phyloP scores from a whole-genome alignment of 2,113 vertebrate species.

The Cyphomyrus plagiostoma region DNA sequence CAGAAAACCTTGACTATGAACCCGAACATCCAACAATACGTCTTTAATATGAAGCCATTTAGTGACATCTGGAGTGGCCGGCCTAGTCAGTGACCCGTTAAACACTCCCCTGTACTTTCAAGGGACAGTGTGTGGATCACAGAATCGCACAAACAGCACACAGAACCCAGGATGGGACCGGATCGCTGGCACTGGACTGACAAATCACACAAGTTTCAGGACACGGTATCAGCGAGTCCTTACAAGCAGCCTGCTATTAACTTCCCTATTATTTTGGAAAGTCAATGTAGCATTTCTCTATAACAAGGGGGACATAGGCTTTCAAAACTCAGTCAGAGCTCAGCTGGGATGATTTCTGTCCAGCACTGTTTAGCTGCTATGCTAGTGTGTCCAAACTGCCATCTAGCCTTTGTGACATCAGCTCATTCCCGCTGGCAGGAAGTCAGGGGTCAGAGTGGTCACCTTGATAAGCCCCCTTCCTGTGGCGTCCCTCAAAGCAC shows the following conservation, averaged over 20 bases:
- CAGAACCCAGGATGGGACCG: background rate
- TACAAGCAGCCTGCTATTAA: background rate
- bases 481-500: constrained; percentile 43
- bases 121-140: background rate
- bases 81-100: background rate
- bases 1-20: background rate
- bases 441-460: constrained; percentile 48
- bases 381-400: constrained; percentile 25
- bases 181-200: background rate
- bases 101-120: background rate
- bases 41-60: background rate
- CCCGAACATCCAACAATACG: background rate
- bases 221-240: background rate
- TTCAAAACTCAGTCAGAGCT: background rate
- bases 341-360: background rate
- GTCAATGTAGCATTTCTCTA: background rate
- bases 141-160: background rate
- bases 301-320: background rate
- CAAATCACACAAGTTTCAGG: background rate
- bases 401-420: constrained; percentile 34
- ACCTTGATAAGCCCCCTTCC: constrained; percentile 54
- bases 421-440: constrained; percentile 52
- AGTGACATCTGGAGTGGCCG: background rate
- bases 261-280: background rate
- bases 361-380: background rate